Conservation (phyloP, 64 coral and sea anemone genomes). For the Stylophora pistillata region DNA sequence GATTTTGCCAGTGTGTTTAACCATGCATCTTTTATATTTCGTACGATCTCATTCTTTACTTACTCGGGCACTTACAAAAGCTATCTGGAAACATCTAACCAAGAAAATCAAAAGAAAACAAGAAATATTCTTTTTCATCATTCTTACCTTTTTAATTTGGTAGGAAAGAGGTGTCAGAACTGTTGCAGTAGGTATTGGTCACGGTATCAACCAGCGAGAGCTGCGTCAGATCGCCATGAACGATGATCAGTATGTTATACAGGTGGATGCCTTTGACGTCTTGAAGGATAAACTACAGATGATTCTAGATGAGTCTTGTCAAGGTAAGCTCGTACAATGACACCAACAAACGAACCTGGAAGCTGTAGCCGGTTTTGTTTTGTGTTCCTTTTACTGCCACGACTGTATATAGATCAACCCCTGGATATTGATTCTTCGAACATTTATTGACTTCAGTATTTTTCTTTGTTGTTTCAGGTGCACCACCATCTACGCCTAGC, state of each 20-base stretch:
- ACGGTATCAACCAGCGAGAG: slow-evolving; percentile 48
- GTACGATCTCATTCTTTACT: too few species aligned
- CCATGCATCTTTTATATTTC: too few species aligned
- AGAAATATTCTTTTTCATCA: not conserved
- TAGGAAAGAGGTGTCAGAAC: slow-evolving; percentile 64
- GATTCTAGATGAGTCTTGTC: slow-evolving; percentile 83
- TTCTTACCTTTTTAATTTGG: not conserved
- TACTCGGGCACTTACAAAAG: too few species aligned
- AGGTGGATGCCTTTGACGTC: slow-evolving; percentile 51
- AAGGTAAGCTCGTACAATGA: slow-evolving; percentile 30
- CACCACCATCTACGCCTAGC: slow-evolving; percentile 60
- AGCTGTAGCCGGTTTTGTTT: too few species aligned
- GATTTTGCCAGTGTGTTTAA: too few species aligned
- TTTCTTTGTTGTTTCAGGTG: slow-evolving; percentile 4
- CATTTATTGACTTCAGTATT: too few species aligned
- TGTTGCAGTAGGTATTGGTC: slow-evolving; percentile 69
- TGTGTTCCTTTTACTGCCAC: too few species aligned
- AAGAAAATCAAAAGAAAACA: too few species aligned
- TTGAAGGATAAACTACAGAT: slow-evolving; percentile 68
- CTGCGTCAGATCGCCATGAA: slow-evolving; percentile 73
- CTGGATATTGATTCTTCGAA: not conserved
- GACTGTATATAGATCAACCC: too few species aligned
- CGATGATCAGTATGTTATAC: slow-evolving; percentile 51
- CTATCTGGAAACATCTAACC: too few species aligned
- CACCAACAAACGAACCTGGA: not conserved